These are phyloP conservation scores for Andrena bicolor DNA, from an alignment of 2,888 invertebrate species.

Conservation along the genomic window DNA sequence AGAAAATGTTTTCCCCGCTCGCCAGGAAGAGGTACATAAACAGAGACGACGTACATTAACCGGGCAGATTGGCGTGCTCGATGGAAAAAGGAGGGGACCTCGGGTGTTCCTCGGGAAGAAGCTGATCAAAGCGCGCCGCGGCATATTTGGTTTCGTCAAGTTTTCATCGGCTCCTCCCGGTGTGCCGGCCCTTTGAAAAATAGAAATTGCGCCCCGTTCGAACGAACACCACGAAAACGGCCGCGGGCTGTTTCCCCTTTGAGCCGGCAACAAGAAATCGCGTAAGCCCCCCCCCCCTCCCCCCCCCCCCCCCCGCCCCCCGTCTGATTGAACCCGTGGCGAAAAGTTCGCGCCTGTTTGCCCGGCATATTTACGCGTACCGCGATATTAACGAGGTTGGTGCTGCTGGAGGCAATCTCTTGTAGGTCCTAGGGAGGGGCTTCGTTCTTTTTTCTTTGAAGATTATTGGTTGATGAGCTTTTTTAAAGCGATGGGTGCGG, in stretches of 20 bases:
- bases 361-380: slow-evolving; percentile 47
- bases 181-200: slow-evolving; percentile 68
- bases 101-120: slow-evolving; percentile 43
- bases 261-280: slow-evolving; percentile 64
- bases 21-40: slow-evolving; percentile 65
- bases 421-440: neutral
- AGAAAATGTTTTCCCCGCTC: slow-evolving; percentile 29
- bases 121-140: slow-evolving; percentile 70
- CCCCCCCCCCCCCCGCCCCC: too few species aligned
- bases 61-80: slow-evolving; percentile 45
- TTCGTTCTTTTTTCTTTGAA: too few species aligned
- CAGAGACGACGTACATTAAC: slow-evolving; percentile 67
- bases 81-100: slow-evolving; percentile 45
- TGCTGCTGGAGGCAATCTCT: neutral
- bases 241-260: slow-evolving; percentile 65
- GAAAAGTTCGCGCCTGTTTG: slow-evolving; percentile 62
- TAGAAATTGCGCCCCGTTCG: slow-evolving; percentile 73
- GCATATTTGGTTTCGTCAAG: slow-evolving; percentile 71
- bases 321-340: slow-evolving; percentile 60
- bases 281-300: neutral
- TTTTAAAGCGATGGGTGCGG: too few species aligned
- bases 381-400: slow-evolving; percentile 55
- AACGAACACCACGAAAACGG: slow-evolving; percentile 61
- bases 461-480: neutral
- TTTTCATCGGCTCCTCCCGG: slow-evolving; percentile 53